phyloP scores from a whole-genome alignment of 1,140 invertebrate genomes.

The Eurosta solidaginis region DNA sequence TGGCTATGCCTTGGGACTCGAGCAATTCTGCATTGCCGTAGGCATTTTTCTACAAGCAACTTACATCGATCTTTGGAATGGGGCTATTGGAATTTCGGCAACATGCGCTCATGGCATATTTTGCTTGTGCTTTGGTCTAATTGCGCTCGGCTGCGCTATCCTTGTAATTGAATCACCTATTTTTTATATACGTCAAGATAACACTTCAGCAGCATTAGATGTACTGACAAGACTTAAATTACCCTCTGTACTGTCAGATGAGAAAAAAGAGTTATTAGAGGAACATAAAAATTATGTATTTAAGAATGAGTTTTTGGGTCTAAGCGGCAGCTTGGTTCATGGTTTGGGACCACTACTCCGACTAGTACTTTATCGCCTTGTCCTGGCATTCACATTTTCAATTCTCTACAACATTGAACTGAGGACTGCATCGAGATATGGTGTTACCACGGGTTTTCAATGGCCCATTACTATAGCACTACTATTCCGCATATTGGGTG shows the following conservation, averaged over 20 bases:
- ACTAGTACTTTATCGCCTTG: neutral
- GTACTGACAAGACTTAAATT: slow-evolving; percentile 8
- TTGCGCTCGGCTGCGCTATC: slow-evolving; percentile 29
- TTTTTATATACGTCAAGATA: slow-evolving; percentile 40
- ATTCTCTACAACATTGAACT: neutral
- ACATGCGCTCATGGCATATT: slow-evolving; percentile 47
- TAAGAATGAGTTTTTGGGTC: neutral
- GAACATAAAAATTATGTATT: slow-evolving; percentile 26
- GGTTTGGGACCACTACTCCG: neutral
- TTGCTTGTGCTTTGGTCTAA: slow-evolving; percentile 41
- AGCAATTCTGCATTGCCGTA: slow-evolving; percentile 44
- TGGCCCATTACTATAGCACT: slow-evolving; percentile 41
- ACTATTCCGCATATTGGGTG: slow-evolving; percentile 43
- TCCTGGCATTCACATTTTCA: neutral
- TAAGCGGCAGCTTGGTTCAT: neutral
- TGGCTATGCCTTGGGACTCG: slow-evolving; percentile 40
- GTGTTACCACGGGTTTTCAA: neutral
- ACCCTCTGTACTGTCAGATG: neutral
- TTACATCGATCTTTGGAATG: slow-evolving; percentile 38
- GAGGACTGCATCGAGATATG: neutral
- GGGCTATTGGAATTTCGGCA: neutral
- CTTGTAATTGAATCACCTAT: slow-evolving; percentile 45
- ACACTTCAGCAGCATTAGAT: slow-evolving; percentile 41
- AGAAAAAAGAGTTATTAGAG: slow-evolving; percentile 8
- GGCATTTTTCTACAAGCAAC: slow-evolving; percentile 48